Percentiles rank a stretch among this genome's conserved stretches.
Evolutionary conservation across 1,140 invertebrate species (phyloP).

Genomic region (Hypothenemus hampei): DNA sequence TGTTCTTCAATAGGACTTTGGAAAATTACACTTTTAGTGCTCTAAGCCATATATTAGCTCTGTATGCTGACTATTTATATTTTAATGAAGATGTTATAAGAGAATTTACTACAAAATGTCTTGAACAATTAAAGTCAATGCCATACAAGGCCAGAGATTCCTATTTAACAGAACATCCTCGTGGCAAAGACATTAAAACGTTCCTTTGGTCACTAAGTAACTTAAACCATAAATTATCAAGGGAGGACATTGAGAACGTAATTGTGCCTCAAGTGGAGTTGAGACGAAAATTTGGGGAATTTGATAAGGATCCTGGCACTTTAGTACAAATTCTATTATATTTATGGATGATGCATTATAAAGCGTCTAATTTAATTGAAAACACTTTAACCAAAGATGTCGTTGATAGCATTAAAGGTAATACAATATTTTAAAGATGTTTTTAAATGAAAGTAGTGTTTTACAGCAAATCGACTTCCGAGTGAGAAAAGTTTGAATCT

Average conservation of each 20-base stretch:
- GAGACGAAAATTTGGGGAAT: constrained; percentile 29
- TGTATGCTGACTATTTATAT: constrained; percentile 42
- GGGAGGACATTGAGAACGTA: constrained; percentile 28
- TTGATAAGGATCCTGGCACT: constrained; percentile 27
- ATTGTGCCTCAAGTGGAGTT: constrained; percentile 36
- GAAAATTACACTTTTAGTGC: constrained; percentile 39
- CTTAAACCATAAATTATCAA: constrained; percentile 31
- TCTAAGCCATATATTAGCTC: constrained; percentile 40
- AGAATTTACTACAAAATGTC: constrained; percentile 29
- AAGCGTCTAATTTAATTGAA: constrained; percentile 34
- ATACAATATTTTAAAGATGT: background rate
- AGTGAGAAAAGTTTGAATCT: constrained; percentile 37
- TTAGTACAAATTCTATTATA: constrained; percentile 38
- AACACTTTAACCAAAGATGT: constrained; percentile 28
- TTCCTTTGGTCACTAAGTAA: constrained; percentile 40
- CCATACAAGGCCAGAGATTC: constrained; percentile 24
- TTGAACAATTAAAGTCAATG: constrained; percentile 27
- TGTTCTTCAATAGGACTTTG: constrained; percentile 43
- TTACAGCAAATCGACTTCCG: constrained; percentile 28
- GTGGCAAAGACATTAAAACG: constrained; percentile 41
- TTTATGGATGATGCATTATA: constrained; percentile 42
- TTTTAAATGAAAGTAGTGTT: constrained; percentile 6
- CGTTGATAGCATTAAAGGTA: constrained; percentile 20
- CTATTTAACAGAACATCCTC: constrained; percentile 31
- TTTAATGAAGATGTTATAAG: constrained; percentile 40